Percentiles rank a stretch among this genome's conserved stretches.
Evolutionary conservation across 2,113 vertebrate species (phyloP).

Genomic region (Heteronetta atricapilla): DNA sequence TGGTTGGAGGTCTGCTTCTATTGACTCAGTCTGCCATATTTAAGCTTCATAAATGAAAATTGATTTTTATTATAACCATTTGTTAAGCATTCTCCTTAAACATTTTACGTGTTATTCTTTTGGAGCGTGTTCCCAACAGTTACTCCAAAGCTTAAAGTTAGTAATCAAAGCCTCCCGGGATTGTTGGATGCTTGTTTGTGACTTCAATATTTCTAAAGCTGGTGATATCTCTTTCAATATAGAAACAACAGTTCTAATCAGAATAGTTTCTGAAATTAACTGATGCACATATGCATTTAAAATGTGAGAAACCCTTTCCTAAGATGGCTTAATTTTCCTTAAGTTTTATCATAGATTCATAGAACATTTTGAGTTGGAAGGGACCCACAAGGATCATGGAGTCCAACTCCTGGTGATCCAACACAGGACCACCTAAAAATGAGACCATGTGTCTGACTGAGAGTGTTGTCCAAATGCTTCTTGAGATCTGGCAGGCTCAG

Average conservation of each 20-base stretch:
- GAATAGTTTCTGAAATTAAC: background rate
- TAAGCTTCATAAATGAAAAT: conserved; percentile 54
- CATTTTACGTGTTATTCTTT: background rate
- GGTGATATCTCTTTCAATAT: background rate
- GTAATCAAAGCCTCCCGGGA: background rate
- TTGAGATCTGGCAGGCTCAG: too few relatives aligned
- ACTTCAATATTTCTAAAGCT: background rate
- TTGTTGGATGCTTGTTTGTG: background rate
- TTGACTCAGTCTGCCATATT: conserved; percentile 51
- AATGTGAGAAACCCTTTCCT: background rate
- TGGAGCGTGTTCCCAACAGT: background rate
- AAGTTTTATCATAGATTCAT: background rate
- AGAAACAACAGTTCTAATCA: background rate
- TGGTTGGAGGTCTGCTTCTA: conserved; percentile 30
- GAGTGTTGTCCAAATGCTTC: too few relatives aligned
- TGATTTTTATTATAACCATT: conserved; percentile 47
- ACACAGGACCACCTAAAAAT: too few relatives aligned
- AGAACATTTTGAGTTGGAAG: too few relatives aligned
- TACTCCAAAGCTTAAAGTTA: conserved; percentile 1
- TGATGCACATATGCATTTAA: background rate
- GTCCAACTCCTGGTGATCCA: too few relatives aligned
- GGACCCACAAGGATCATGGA: too few relatives aligned
- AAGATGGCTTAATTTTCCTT: background rate
- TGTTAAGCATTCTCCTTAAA: conserved; percentile 12
- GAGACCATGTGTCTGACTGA: too few relatives aligned